These are phyloP conservation scores for Cryptus viduatorius DNA, from an alignment of 2,888 invertebrate genomes.

Conservation along the genomic window DNA sequence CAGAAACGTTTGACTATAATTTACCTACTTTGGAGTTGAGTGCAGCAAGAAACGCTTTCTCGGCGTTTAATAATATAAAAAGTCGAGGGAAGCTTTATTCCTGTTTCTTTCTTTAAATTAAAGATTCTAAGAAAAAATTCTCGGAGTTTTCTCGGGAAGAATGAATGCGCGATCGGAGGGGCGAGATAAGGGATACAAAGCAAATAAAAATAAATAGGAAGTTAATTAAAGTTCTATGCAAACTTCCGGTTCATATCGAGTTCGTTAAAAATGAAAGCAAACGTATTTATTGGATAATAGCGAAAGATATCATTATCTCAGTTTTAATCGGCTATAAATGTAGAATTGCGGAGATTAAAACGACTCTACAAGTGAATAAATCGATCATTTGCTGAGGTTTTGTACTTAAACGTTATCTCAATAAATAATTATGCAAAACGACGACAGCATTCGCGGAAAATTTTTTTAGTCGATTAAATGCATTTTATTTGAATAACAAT, in stretches of 20 bases:
- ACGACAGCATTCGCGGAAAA: too few relatives aligned
- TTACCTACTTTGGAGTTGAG: constrained; percentile 1
- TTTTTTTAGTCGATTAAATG: too few relatives aligned
- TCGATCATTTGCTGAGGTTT: too few relatives aligned
- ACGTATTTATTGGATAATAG: background rate
- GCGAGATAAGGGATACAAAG: background rate
- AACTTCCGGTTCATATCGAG: background rate
- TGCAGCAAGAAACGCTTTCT: constrained; percentile 6
- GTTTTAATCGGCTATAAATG: too few relatives aligned
- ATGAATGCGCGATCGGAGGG: background rate
- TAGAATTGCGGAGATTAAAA: too few relatives aligned
- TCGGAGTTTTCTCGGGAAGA: background rate
- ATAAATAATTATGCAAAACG: too few relatives aligned
- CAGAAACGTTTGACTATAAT: background rate
- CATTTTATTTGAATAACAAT: too few relatives aligned
- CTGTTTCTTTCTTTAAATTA: background rate
- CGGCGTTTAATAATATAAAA: constrained; percentile 1
- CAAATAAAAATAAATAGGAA: background rate
- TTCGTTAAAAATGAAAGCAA: background rate
- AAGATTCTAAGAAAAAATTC: background rate
- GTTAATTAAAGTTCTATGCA: constrained; percentile 11
- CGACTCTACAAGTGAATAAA: too few relatives aligned
- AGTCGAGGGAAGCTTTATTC: constrained; percentile 2
- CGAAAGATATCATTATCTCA: too few relatives aligned
- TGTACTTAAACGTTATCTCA: too few relatives aligned